A percentile compares a stretch with the other conserved stretches of the same genome.
Conservation (phyloP, 2,797 vertebrate species). For the Gallinago nigripennis region DNA sequence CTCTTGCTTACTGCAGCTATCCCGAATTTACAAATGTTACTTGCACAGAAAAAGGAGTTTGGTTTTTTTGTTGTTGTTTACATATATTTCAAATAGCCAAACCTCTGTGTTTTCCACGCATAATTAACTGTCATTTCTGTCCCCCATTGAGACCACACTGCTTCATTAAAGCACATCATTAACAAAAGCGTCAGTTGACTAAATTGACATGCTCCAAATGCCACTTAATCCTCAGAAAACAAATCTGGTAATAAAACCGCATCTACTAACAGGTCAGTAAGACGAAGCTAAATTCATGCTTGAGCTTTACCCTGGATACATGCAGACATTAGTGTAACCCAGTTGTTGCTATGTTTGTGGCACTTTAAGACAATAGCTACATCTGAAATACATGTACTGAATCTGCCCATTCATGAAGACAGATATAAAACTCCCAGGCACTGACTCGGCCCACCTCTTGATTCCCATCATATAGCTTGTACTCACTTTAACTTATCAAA, state of each 20-base stretch:
- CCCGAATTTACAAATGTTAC: not conserved
- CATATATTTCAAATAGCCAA: not conserved
- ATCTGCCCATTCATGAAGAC: not conserved
- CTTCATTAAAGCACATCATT: not conserved
- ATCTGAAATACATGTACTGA: not conserved
- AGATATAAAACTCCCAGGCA: not conserved
- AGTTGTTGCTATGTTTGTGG: not conserved
- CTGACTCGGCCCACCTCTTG: not conserved
- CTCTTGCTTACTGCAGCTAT: not conserved
- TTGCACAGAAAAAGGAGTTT: not conserved
- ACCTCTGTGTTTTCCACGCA: not conserved
- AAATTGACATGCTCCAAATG: not conserved
- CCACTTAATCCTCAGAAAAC: constrained; percentile 1
- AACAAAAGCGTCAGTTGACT: constrained; percentile 18
- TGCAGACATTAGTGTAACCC: not conserved
- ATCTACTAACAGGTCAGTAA: not conserved
- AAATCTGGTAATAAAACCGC: constrained; percentile 16
- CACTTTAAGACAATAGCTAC: not conserved
- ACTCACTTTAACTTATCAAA: not conserved
- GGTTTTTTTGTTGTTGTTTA: not conserved
- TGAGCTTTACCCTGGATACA: not conserved
- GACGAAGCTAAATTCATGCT: not conserved
- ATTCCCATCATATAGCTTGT: not conserved
- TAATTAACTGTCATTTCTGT: not conserved
- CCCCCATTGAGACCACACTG: not conserved